Conservation (phyloP, 2,888 invertebrate genomes). For the Gastracanthus pulcherrimus region DNA sequence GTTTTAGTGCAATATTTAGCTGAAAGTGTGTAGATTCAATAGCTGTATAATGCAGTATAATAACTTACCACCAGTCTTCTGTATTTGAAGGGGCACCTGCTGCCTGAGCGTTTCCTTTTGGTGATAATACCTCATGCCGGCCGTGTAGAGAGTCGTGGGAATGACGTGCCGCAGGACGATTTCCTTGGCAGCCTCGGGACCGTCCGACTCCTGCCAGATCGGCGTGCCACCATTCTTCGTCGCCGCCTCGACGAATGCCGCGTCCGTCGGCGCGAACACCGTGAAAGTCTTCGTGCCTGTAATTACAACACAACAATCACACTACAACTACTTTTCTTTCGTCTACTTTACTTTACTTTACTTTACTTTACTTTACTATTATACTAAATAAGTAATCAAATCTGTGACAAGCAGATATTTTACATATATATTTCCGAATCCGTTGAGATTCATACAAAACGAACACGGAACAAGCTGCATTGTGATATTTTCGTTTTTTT, state of each 20-base stretch:
- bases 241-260: constrained; percentile 82
- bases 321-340: no score
- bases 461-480: no score
- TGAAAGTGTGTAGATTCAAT: no score
- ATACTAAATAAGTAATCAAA: no score
- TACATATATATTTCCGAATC: no score
- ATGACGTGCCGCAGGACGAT: constrained; percentile 88
- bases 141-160: constrained; percentile 89
- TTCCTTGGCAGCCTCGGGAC: constrained; percentile 81
- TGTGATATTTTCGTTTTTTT: no score
- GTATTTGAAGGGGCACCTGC: constrained; percentile 87
- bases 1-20: no score
- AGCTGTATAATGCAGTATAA: no score
- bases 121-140: constrained; percentile 93
- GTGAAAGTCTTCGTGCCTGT: constrained; percentile 88
- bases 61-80: constrained; percentile 86
- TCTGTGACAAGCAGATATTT: no score
- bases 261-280: constrained; percentile 90
- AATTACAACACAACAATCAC: background rate
- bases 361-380: no score
- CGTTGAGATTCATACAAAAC: no score
- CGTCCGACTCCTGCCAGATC: constrained; percentile 73
- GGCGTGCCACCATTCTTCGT: constrained; percentile 80
- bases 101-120: constrained; percentile 88
- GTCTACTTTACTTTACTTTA: no score